Conservation (phyloP, 2,888 invertebrate species). For the Apomyelois bistriatella region DNA sequence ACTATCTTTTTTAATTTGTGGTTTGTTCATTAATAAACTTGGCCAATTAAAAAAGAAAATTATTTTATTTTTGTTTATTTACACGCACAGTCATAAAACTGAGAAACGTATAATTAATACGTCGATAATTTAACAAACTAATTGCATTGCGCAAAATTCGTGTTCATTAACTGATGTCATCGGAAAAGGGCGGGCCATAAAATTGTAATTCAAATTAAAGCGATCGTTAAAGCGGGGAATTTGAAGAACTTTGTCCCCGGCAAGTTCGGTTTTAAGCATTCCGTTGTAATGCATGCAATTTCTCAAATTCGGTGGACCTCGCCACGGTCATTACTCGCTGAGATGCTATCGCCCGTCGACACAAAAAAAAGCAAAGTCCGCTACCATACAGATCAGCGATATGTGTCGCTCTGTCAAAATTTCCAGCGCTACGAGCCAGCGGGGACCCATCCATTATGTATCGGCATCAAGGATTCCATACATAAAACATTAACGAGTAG, state of each 20-base stretch:
- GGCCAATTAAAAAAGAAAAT: conserved; percentile 12
- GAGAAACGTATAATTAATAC: conserved; percentile 2
- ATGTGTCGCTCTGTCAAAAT: conserved; percentile 72
- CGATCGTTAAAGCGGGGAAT: conserved; percentile 8
- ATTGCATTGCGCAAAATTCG: conserved; percentile 5
- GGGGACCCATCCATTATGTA: conserved; percentile 75
- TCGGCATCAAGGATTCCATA: conserved; percentile 63
- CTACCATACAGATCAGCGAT: conserved; percentile 66
- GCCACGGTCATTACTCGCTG: conserved; percentile 26
- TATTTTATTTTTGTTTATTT: conserved; percentile 7
- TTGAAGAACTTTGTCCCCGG: conserved; percentile 12
- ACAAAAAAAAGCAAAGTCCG: conserved; percentile 53
- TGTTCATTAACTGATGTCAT: conserved; percentile 10
- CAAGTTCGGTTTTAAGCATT: conserved; percentile 3
- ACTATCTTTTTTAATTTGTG: neutral
- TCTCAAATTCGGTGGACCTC: conserved; percentile 9
- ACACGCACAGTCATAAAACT: neutral
- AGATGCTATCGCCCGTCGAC: conserved; percentile 51
- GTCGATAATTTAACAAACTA: conserved; percentile 7
- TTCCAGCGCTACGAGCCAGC: conserved; percentile 64
- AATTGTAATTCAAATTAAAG: conserved; percentile 13
- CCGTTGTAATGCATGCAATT: conserved; percentile 12
- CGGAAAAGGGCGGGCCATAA: conserved; percentile 1
- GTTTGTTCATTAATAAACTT: conserved; percentile 8
- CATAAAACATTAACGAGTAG: conserved; percentile 77